Conservation (phyloP, 2,797 vertebrate genomes). For the Myotis planiceps region DNA sequence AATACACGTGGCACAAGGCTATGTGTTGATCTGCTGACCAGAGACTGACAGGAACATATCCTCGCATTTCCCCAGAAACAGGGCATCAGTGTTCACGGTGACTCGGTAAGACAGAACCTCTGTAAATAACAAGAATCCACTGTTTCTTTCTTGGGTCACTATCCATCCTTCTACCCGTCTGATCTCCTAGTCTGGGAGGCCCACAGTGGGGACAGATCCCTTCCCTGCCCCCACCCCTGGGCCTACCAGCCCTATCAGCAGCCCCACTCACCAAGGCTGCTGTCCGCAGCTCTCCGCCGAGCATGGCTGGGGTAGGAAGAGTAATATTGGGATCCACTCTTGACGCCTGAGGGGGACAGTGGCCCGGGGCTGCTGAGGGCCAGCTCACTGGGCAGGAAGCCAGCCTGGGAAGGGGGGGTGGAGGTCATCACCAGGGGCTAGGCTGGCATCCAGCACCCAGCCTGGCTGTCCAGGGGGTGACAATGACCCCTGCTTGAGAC, state of each 20-base stretch:
- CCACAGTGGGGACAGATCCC: neutral
- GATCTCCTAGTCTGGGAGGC: neutral
- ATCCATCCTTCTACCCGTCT: neutral
- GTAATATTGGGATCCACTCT: slow-evolving; percentile 95
- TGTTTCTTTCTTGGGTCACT: neutral
- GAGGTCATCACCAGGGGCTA: neutral
- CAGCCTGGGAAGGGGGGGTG: slow-evolving; percentile 85
- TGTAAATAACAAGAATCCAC: too few relatives aligned
- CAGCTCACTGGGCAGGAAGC: slow-evolving; percentile 95
- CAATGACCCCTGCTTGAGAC: neutral
- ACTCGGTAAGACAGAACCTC: neutral
- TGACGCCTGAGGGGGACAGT: slow-evolving; percentile 95
- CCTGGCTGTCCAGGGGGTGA: neutral
- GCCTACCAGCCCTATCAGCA: neutral
- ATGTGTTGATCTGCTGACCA: neutral
- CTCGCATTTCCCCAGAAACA: neutral
- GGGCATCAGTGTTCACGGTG: neutral
- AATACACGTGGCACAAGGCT: neutral
- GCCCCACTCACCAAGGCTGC: slow-evolving; percentile 91
- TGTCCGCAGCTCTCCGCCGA: slow-evolving; percentile 94
- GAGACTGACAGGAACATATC: neutral
- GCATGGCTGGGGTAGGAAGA: slow-evolving; percentile 94
- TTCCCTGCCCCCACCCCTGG: neutral
- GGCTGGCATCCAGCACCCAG: neutral
- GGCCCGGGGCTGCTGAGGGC: slow-evolving; percentile 94